Conservation (phyloP, 2,113 vertebrate species). For the Solea senegalensis region DNA sequence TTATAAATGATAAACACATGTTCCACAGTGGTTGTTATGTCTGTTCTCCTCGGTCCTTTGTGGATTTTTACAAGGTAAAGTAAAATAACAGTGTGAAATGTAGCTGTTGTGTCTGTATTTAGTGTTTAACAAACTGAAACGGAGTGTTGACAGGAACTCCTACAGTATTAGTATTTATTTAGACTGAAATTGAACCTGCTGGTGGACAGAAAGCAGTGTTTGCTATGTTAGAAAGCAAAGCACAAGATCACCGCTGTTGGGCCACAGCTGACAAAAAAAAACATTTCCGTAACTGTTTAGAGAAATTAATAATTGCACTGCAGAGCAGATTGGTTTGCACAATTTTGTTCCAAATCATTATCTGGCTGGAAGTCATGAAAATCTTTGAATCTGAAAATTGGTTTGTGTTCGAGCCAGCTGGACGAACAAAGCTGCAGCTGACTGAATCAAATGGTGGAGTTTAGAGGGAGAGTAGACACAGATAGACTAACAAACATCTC, state of each 20-base stretch:
- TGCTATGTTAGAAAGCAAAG: neutral
- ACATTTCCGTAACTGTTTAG: slow-evolving; percentile 30
- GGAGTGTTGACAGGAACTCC: slow-evolving; percentile 27
- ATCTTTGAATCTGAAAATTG: slow-evolving; percentile 57
- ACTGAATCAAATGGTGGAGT: slow-evolving; percentile 25
- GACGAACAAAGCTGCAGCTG: slow-evolving; percentile 19
- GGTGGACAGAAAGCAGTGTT: slow-evolving; percentile 9
- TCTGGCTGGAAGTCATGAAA: slow-evolving; percentile 49
- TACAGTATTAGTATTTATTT: slow-evolving; percentile 51
- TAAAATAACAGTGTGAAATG: slow-evolving; percentile 2
- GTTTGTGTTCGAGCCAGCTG: slow-evolving; percentile 40
- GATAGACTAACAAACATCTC: slow-evolving; percentile 28
- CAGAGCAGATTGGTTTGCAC: slow-evolving; percentile 46
- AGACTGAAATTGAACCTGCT: slow-evolving; percentile 18
- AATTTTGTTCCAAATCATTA: slow-evolving; percentile 58
- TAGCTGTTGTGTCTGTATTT: neutral
- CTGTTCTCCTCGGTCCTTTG: slow-evolving; percentile 10
- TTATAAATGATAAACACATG: slow-evolving; percentile 39
- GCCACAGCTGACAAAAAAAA: slow-evolving; percentile 1
- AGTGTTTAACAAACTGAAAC: neutral
- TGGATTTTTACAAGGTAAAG: slow-evolving; percentile 7
- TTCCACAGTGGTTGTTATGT: slow-evolving; percentile 4
- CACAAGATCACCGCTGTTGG: slow-evolving; percentile 5
- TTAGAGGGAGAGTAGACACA: slow-evolving; percentile 24
- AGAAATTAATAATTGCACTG: slow-evolving; percentile 36